These are phyloP conservation scores for Scomberomorus guttatus DNA, from an alignment of 2,797 vertebrate species.

Conservation along the genomic window DNA sequence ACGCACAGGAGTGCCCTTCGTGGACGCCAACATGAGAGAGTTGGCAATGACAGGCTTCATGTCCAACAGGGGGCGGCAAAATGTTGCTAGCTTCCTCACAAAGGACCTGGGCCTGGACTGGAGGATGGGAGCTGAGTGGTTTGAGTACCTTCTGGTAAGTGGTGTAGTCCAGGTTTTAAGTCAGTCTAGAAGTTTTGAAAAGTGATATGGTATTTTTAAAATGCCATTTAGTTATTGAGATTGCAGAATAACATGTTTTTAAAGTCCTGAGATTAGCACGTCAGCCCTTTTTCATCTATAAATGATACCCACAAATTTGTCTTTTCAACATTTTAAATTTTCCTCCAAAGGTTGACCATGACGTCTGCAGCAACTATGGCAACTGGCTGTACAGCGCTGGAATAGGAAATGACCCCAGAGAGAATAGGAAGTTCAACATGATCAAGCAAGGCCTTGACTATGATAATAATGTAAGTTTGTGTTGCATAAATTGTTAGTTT, in stretches of 20 bases:
- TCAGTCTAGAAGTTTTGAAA: not conserved
- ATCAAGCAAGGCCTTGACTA: conserved; percentile 91
- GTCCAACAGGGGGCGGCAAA: conserved; percentile 91
- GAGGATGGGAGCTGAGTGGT: conserved; percentile 92
- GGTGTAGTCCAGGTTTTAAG: not conserved
- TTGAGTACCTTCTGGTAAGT: conserved; percentile 88
- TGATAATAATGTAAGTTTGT: conserved; percentile 78
- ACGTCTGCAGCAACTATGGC: conserved; percentile 90
- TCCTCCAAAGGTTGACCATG: conserved; percentile 85
- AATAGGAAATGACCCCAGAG: conserved; percentile 89
- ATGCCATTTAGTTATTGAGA: not conserved
- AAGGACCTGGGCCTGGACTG: conserved; percentile 91
- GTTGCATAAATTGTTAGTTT: not conserved
- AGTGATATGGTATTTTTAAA: not conserved
- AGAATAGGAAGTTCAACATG: conserved; percentile 91
- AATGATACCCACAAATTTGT: not conserved
- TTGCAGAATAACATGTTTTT: not conserved
- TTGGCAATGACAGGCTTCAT: conserved; percentile 88
- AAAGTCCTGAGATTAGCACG: not conserved
- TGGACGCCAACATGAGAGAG: conserved; percentile 91
- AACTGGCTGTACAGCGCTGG: conserved; percentile 91
- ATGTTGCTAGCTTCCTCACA: conserved; percentile 90
- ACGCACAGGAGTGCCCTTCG: conserved; percentile 88
- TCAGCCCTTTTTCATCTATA: not conserved
- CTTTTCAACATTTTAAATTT: not conserved